A percentile compares a stretch with the other conserved stretches of the same genome.
phyloP scores from a whole-genome alignment of 2,113 vertebrate genomes.

The Bufo bufo region DNA sequence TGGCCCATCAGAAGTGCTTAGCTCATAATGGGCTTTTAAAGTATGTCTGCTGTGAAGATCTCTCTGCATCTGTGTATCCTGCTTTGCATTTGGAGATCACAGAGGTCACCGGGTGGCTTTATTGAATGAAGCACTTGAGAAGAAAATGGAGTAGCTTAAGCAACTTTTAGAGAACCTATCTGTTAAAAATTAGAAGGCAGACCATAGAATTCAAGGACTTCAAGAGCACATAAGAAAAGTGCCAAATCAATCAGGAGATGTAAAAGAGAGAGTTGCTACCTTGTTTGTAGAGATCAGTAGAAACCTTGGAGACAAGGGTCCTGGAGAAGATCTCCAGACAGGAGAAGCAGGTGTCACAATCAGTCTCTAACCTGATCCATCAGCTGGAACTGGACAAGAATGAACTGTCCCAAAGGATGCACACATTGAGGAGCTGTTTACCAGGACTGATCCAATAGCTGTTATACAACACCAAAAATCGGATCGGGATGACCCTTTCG shows the following conservation, averaged over 20 bases:
- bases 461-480: too few relatives aligned
- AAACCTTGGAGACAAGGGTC: not conserved
- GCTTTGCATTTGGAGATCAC: not conserved
- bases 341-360: not conserved
- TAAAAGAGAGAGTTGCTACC: not conserved
- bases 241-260: not conserved
- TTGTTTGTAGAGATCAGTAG: not conserved
- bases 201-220: not conserved
- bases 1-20: not conserved
- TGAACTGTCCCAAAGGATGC: not conserved
- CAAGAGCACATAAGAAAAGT: not conserved
- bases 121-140: too few relatives aligned
- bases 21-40: not conserved
- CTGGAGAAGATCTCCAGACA: not conserved
- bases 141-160: too few relatives aligned
- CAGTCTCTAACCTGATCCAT: not conserved
- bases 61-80: not conserved
- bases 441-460: not conserved
- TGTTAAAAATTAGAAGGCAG: not conserved
- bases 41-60: not conserved
- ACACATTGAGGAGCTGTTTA: not conserved
- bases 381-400: not conserved
- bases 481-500: not conserved
- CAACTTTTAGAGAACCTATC: not conserved
- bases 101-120: too few relatives aligned